A percentile compares a stretch with the other conserved stretches of the same genome.
Evolutionary conservation across 1,140 invertebrate genomes (phyloP).

Genomic region (Panagrolaimus sp.): DNA sequence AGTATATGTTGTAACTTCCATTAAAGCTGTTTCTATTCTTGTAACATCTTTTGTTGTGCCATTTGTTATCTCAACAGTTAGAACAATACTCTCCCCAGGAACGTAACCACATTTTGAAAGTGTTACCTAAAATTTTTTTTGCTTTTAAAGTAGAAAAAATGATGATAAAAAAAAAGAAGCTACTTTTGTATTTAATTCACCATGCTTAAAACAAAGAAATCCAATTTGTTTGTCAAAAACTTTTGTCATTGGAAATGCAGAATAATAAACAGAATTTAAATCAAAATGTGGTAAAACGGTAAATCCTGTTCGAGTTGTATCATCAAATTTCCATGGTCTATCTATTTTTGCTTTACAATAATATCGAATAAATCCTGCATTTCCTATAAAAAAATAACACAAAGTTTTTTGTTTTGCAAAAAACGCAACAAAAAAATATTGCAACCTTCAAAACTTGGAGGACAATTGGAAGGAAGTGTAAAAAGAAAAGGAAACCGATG

Average conservation of each 20-base stretch:
- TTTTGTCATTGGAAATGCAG: slow-evolving; percentile 14
- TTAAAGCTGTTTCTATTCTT: slow-evolving; percentile 7
- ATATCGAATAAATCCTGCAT: slow-evolving; percentile 26
- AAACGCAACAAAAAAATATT: not conserved
- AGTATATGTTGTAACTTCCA: slow-evolving; percentile 2
- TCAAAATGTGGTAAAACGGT: slow-evolving; percentile 27
- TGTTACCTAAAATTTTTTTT: slow-evolving; percentile 7
- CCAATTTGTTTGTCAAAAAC: slow-evolving; percentile 22
- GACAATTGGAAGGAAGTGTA: slow-evolving; percentile 8
- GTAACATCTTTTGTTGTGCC: slow-evolving; percentile 4
- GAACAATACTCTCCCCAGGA: slow-evolving; percentile 22
- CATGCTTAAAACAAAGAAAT: slow-evolving; percentile 25
- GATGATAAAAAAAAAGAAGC: not conserved
- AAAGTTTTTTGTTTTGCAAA: not conserved
- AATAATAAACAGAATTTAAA: slow-evolving; percentile 26
- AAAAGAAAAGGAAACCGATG: slow-evolving; percentile 9
- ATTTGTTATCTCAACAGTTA: slow-evolving; percentile 6
- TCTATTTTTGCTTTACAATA: slow-evolving; percentile 28
- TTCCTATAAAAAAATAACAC: slow-evolving; percentile 15
- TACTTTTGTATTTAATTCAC: slow-evolving; percentile 17
- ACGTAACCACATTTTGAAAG: slow-evolving; percentile 23
- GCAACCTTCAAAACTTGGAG: slow-evolving; percentile 10
- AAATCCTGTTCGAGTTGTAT: slow-evolving; percentile 10
- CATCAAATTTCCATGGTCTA: slow-evolving; percentile 25
- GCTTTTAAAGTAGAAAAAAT: not conserved